Evolutionary conservation across 2,113 vertebrate genomes (phyloP), one percentile per base, ranked within the genome.

Genomic region (Electrona antarctica): DNA sequence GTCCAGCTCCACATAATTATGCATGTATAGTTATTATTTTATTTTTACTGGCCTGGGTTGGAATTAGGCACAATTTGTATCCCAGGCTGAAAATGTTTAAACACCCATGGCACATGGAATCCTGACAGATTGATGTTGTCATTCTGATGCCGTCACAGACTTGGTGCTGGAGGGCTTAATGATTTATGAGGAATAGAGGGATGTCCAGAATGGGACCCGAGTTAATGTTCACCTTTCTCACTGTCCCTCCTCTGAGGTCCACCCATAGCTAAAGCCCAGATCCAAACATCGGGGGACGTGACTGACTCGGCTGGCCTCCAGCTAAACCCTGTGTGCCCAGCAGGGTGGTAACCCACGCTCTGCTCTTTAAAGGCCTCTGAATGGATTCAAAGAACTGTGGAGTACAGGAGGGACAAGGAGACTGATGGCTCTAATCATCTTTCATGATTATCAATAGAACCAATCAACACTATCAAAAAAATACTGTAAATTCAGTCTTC

Each of bases 211-310:
- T 87, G 86, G 81, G 74, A 87, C 71, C 52, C 8, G 72, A 83
- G 92, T 93, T 93, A 93, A 94, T 93, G 87, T 93, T 93, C 92
- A 91, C 85, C 88, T 84, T 75, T 79, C 64, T 84, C 21, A 8
- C 64, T 15, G 48, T 81, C 80, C 73, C 82, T 71, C 78, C 71
- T 87, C 85, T 82, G 75, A 79, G 82, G 71, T 64, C 81, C 79
- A 66, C 76, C 85, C 78, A 71, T 68, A 73, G 80, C 73, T 74
- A 41, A 0, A 64, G 59, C 64, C 64, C 59, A 69, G 54, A 63
- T 67, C 74, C 60, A 80, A 67, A 56, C 55, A 8, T 49, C 7
- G 60, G 70, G 69, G 72, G 82, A 77, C 62, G 49, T 77, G 76
- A 67, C 60, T 78, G 79, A 78, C 64, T 72, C 9, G 52, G 62